phyloP scores from a whole-genome alignment of 64 coral and sea anemone genomes.

The Anthopleura sola region DNA sequence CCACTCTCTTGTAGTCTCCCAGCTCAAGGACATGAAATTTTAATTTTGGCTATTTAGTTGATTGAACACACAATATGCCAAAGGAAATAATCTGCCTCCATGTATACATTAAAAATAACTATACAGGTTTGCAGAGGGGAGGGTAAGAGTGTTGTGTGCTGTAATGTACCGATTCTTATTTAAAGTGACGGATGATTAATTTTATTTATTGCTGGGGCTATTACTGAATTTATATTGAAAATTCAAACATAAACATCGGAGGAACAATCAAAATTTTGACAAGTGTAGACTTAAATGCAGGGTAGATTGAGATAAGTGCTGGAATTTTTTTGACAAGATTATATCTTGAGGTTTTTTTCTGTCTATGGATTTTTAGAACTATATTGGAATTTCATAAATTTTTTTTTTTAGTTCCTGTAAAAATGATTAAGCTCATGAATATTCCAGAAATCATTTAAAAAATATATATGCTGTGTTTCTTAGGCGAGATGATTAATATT shows the following conservation, averaged over 20 bases:
- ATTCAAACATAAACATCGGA: neutral
- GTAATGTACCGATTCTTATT: neutral
- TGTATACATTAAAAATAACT: constrained; percentile 1
- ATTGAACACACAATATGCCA: constrained; percentile 13
- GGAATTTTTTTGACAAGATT: neutral
- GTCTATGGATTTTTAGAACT: neutral
- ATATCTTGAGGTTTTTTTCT: neutral
- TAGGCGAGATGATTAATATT: neutral
- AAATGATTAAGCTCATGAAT: neutral
- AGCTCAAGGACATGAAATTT: constrained; percentile 35
- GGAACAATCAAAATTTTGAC: neutral
- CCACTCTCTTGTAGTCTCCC: constrained; percentile 6
- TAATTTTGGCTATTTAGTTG: constrained; percentile 17
- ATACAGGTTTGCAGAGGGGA: neutral
- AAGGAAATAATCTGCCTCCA: constrained; percentile 7
- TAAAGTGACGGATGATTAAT: constrained; percentile 4
- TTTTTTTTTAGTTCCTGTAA: neutral
- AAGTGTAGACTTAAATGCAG: neutral
- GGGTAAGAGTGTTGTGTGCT: neutral
- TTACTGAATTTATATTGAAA: neutral
- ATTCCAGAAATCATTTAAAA: neutral
- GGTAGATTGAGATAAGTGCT: neutral
- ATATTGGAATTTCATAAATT: constrained; percentile 1
- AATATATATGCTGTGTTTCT: neutral
- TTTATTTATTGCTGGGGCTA: neutral